These are phyloP conservation scores for Aleadryas rufinucha DNA, from an alignment of 2,113 vertebrate genomes.

Conservation along the genomic window DNA sequence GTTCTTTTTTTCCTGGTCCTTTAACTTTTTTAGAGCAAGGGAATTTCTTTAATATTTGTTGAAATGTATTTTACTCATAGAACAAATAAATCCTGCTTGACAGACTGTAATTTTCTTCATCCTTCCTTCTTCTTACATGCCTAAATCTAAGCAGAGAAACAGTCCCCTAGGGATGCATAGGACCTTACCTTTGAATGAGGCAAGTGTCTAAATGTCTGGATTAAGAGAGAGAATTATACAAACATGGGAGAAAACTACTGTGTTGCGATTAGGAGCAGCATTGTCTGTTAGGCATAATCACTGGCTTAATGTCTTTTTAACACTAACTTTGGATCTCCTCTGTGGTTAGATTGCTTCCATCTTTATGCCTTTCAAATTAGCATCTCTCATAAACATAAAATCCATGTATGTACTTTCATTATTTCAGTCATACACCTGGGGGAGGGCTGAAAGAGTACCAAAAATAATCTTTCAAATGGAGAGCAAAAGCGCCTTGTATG, in stretches of 20 bases:
- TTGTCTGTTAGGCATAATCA: background rate
- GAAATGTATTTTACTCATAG: background rate
- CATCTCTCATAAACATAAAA: background rate
- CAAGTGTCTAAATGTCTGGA: background rate
- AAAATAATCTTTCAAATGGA: background rate
- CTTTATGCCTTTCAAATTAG: background rate
- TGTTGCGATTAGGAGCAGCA: background rate
- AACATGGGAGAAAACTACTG: background rate
- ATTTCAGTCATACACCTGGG: background rate
- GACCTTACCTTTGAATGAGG: background rate
- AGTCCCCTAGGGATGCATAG: background rate
- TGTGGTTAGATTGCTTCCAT: background rate
- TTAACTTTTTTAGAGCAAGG: background rate
- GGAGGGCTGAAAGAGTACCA: background rate
- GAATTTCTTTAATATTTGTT: background rate
- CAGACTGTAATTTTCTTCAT: background rate
- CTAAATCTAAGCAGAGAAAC: background rate
- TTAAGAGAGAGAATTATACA: background rate
- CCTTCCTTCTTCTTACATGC: background rate
- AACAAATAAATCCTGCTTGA: slow-evolving; percentile 8
- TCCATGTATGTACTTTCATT: background rate
- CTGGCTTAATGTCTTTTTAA: background rate
- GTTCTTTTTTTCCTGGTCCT: background rate
- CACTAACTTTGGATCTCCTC: background rate
- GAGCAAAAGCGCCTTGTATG: accelerated